Conservation (phyloP, 2,113 vertebrate genomes). For the Pseudois nayaur region DNA sequence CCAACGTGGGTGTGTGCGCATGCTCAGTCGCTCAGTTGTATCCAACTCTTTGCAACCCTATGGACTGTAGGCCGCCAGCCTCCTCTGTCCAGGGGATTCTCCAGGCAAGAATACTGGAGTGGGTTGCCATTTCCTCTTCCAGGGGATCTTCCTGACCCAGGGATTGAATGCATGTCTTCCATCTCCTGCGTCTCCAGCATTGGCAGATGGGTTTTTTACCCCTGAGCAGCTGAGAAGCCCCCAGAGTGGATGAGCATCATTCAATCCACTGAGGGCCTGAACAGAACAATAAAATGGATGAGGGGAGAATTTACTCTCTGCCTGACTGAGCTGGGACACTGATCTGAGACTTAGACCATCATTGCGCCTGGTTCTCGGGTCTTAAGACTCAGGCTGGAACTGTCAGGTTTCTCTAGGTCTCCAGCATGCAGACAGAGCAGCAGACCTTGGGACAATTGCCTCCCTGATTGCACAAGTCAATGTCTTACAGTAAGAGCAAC, state of each 20-base stretch:
- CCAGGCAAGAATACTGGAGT: neutral
- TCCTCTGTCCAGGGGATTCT: neutral
- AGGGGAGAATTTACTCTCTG: neutral
- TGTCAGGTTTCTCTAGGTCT: neutral
- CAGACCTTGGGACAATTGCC: neutral
- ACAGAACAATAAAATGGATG: neutral
- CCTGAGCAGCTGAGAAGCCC: neutral
- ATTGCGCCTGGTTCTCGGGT: neutral
- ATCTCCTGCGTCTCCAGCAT: neutral
- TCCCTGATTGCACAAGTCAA: neutral
- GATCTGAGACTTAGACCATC: neutral
- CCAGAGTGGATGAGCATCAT: neutral
- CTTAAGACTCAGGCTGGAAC: neutral
- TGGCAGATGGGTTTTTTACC: neutral
- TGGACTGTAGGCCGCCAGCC: neutral
- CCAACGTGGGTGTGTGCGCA: neutral
- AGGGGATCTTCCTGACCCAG: neutral
- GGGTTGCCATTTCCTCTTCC: neutral
- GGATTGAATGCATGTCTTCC: neutral
- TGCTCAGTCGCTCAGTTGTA: neutral
- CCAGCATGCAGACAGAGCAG: neutral
- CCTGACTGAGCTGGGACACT: neutral
- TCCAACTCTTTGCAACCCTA: neutral
- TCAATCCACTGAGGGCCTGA: neutral
- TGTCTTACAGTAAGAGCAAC: neutral